These are phyloP conservation scores for Grammomys dolichurus DNA, from an alignment of 2,113 vertebrate species.

Conservation along the genomic window DNA sequence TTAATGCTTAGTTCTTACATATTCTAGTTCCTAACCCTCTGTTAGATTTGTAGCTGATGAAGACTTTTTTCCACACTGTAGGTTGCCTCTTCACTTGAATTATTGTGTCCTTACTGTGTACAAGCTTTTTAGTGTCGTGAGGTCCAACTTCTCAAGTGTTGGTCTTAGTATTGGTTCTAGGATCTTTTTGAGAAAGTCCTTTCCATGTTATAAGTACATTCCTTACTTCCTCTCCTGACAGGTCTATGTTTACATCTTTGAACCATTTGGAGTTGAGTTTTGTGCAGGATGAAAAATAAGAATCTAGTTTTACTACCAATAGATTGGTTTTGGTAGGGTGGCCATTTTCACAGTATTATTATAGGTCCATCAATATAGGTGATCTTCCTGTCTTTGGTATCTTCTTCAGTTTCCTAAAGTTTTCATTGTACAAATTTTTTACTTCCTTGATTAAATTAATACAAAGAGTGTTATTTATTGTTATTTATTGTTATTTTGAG, in stretches of 20 bases:
- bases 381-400: not conserved
- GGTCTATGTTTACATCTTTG: not conserved
- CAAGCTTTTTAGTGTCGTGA: not conserved
- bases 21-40: not conserved
- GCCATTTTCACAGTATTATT: not conserved
- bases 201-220: not conserved
- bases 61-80: not conserved
- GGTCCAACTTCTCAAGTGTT: not conserved
- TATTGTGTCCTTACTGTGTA: not conserved
- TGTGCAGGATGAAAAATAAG: not conserved
- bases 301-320: not conserved
- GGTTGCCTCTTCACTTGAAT: not conserved
- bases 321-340: not conserved
- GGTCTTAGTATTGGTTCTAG: not conserved
- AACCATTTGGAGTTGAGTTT: not conserved
- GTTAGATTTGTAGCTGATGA: not conserved
- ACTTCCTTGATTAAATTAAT: not conserved
- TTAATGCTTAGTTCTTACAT: not conserved
- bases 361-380: not conserved
- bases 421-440: not conserved
- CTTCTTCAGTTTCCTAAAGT: not conserved
- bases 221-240: not conserved
- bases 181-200: not conserved
- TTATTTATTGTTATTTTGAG: not conserved
- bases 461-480: not conserved